Conservation (phyloP, 2,888 invertebrate genomes). For the Polydrusus pterygomalis region DNA sequence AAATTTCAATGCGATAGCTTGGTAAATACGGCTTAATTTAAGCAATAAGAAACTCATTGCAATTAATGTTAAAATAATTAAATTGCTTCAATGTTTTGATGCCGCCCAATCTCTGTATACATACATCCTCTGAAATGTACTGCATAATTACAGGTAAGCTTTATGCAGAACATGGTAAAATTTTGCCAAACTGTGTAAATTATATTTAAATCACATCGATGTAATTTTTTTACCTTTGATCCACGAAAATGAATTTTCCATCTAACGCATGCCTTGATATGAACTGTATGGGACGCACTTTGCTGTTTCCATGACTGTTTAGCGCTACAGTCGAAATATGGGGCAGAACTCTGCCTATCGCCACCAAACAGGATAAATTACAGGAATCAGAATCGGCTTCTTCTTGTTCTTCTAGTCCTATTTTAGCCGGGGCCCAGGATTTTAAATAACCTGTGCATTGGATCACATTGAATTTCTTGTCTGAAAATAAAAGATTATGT, state of each 20-base stretch:
- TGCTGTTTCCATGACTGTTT: conserved; percentile 69
- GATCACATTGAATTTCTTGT: conserved; percentile 90
- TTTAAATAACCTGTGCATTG: conserved; percentile 96
- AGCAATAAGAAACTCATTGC: too few species aligned
- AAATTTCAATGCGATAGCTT: too few species aligned
- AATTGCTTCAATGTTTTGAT: too few species aligned
- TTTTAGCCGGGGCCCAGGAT: conserved; percentile 90
- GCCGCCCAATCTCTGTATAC: too few species aligned
- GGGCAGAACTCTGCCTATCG: conserved; percentile 86
- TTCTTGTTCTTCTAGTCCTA: conserved; percentile 81
- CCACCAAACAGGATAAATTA: conserved; percentile 91
- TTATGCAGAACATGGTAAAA: not conserved
- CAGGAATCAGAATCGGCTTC: conserved; percentile 79
- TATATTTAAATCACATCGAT: not conserved
- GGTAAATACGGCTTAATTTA: too few species aligned
- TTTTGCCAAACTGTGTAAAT: too few species aligned
- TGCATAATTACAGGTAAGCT: too few species aligned
- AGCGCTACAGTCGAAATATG: conserved; percentile 73
- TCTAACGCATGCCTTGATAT: conserved; percentile 91
- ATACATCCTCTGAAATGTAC: too few species aligned
- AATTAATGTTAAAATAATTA: too few species aligned
- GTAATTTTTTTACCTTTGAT: conserved; percentile 81
- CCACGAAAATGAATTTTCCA: conserved; percentile 94
- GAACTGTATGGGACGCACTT: conserved; percentile 81
- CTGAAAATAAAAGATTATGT: too few species aligned